phyloP scores from a whole-genome alignment of 2,113 vertebrate genomes.

The Oreochromis spilurus region DNA sequence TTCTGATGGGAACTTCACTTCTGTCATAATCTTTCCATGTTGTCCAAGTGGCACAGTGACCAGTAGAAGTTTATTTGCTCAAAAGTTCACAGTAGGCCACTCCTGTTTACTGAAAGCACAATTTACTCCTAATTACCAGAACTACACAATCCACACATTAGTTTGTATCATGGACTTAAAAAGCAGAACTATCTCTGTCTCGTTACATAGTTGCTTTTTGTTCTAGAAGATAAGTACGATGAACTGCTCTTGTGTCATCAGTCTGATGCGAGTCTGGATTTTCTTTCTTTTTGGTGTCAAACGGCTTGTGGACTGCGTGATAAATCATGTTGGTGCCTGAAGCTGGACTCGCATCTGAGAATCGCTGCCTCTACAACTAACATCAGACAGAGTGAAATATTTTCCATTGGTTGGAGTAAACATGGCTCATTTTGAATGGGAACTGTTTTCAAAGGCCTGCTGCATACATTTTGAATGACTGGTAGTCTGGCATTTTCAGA shows the following conservation, averaged over 20 bases:
- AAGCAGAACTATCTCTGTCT: neutral
- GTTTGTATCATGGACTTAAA: neutral
- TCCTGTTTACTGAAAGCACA: neutral
- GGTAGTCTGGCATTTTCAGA: conserved; percentile 14
- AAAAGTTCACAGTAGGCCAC: neutral
- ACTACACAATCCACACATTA: neutral
- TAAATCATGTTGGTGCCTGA: conserved; percentile 25
- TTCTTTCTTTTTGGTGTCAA: conserved; percentile 31
- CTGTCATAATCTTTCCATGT: neutral
- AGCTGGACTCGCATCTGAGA: conserved; percentile 51
- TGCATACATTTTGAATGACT: conserved; percentile 31
- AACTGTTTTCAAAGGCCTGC: conserved; percentile 9
- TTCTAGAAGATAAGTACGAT: neutral
- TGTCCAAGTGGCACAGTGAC: neutral
- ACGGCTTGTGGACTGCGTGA: conserved; percentile 2
- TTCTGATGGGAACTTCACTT: neutral
- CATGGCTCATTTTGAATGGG: conserved; percentile 29
- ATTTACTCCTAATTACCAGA: neutral
- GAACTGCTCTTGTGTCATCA: neutral
- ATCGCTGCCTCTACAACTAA: neutral
- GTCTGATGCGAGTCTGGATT: conserved; percentile 23
- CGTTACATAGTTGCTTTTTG: neutral
- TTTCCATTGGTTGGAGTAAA: conserved; percentile 34
- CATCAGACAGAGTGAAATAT: conserved; percentile 21
- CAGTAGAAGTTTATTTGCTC: neutral